phyloP scores from a whole-genome alignment of 2,797 vertebrate species.

The Tragelaphus oryx region DNA sequence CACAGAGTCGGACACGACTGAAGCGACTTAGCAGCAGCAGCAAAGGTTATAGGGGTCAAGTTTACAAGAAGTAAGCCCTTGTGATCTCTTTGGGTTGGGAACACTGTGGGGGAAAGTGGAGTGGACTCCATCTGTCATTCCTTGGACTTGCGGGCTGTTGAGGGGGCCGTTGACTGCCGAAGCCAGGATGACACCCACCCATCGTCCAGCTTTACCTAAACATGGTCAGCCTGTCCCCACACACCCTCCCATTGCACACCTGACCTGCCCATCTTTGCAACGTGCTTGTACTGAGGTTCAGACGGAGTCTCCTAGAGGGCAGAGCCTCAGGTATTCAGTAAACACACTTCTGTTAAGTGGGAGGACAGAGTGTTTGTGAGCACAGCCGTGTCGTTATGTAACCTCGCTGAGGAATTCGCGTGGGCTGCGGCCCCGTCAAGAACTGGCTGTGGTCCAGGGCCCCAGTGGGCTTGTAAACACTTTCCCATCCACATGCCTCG shows the following conservation, averaged over 20 bases:
- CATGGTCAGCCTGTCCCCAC: accelerated
- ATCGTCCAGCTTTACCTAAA: accelerated
- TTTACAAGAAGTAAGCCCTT: not conserved
- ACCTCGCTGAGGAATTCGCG: conserved; percentile 2
- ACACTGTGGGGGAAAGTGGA: not conserved
- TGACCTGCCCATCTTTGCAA: not conserved
- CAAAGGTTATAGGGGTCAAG: not conserved
- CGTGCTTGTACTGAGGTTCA: not conserved
- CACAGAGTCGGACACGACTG: too few relatives aligned
- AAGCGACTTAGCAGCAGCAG: too few relatives aligned
- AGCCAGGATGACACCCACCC: not conserved
- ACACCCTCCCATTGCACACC: not conserved
- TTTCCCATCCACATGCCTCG: not conserved
- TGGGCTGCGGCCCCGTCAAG: not conserved
- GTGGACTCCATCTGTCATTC: not conserved
- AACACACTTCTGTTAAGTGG: not conserved
- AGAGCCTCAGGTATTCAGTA: not conserved
- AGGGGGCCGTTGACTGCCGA: too few relatives aligned
- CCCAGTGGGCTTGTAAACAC: conserved; percentile 10
- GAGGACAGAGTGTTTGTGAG: not conserved
- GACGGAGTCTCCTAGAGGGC: not conserved
- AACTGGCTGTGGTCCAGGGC: not conserved
- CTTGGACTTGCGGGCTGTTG: not conserved
- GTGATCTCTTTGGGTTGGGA: not conserved
- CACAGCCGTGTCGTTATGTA: not conserved